Base-by-base conservation (phyloP, 2,797 vertebrate genomes). In the Enteromius thamalakanensis region DNA sequence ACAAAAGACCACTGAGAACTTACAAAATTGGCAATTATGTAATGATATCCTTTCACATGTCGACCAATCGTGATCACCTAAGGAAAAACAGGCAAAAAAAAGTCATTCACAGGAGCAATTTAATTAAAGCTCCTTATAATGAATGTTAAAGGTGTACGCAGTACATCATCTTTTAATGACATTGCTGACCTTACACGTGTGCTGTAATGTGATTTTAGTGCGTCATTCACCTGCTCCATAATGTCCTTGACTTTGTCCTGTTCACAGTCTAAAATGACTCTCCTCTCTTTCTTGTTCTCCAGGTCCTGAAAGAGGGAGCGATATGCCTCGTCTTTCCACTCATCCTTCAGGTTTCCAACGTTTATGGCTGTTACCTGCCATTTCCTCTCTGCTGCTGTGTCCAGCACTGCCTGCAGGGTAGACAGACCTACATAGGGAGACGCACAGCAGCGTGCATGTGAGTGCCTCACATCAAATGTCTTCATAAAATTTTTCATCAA, bases 171-270 rank as follows among this genome's bases (percentile, higher is more conserved):
- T 17, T 72, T 51, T 74, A 65, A 84, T 21, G 51, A 79, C 49
- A 76, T 47, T 42, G 8, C 49, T 58, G 26, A 64, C 47, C 74
- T 81, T 78, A 53, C 60, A 67, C 62, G 37, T 55, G 70, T 75
- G 60, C 42, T 3, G 32, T 60, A 71, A 62, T 40, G 42, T 55
- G 45, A 21, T 76, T 75, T 64, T 51, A 76, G 17, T n/a, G 23
- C 14, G 49, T 40, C 45, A 32, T 45, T 68, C 89, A 98, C 97
- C 97, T 98, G 97, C 86, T 98, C 97, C 90, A 99, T 97, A 89
- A 99, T 98, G 94, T 98, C 97, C 85, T 97, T 98, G 76, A 99
- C 97, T 95, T 98, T 98, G 93, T 99, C 97, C 0, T 97, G 96
- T 79, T 99, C 97, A 88, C 97, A 99, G 92, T 99, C 97, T 75